These are phyloP conservation scores for Hypercompe scribonia DNA, from an alignment of 2,888 invertebrate genomes.

Conservation along the genomic window DNA sequence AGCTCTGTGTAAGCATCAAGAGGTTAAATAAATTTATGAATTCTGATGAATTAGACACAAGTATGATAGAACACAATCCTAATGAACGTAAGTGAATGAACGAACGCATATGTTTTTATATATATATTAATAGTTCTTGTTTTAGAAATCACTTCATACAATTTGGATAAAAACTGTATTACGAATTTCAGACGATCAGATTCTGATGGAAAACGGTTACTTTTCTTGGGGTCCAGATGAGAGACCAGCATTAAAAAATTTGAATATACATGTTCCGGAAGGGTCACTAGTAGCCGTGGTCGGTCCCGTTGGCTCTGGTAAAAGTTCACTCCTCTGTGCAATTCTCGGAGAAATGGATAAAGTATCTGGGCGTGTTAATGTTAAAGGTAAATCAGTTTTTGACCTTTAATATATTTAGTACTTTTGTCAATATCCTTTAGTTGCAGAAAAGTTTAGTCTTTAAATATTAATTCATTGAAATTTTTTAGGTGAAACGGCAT, in stretches of 20 bases:
- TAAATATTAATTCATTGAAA: background rate
- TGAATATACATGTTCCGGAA: slow-evolving; percentile 90
- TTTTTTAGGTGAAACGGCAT: slow-evolving; percentile 87
- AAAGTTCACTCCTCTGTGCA: slow-evolving; percentile 95
- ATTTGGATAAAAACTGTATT: background rate
- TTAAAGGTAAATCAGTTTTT: slow-evolving; percentile 57
- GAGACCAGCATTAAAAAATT: slow-evolving; percentile 90
- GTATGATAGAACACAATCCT: slow-evolving; percentile 91
- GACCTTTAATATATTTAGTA: too few species aligned
- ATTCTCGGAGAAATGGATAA: slow-evolving; percentile 97
- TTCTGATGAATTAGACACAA: slow-evolving; percentile 94
- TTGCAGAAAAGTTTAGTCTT: background rate
- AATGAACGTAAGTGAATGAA: slow-evolving; percentile 89
- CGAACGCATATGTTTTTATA: background rate
- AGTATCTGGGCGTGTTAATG: slow-evolving; percentile 91
- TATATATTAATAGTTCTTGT: background rate
- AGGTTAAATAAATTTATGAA: slow-evolving; percentile 97
- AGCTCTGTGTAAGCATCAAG: slow-evolving; percentile 95
- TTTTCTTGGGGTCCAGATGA: slow-evolving; percentile 95
- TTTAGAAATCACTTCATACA: background rate
- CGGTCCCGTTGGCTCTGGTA: slow-evolving; percentile 95
- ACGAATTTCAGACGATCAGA: slow-evolving; percentile 88
- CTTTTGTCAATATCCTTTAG: background rate
- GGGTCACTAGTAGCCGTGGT: slow-evolving; percentile 93
- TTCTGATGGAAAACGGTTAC: slow-evolving; percentile 93